Base-by-base conservation (phyloP, 2,113 vertebrate genomes). In the Gadus chalcogrammus region DNA sequence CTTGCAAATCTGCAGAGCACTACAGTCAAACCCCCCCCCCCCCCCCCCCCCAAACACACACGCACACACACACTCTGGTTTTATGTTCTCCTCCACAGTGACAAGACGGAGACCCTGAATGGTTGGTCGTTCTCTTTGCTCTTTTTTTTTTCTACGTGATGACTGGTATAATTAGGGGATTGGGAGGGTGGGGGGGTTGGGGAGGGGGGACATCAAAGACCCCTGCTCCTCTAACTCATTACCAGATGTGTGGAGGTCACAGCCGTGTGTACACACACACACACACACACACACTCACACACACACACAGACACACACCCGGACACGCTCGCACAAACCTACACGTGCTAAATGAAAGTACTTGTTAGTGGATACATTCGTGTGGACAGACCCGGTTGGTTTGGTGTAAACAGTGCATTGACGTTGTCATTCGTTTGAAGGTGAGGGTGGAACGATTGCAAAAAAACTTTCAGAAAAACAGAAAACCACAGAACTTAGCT, bases 161-260 rank as follows among this genome's bases (percentile, higher is more conserved):
- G 68, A 67, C 78, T 72, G 72, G 65, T 81, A 67, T 78, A 79
- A 84, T 82, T 81, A 84, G 81, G 79, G 81, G 79, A 77, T 60
- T 64, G 63, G 73, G 80, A 38, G 9, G 67, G 8, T 65, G 61
- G 55, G 55, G 17, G 62, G 27, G 42, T n/a, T 18, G 65, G 13
- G 53, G 65, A 5, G 55, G 31, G 15, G 17, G 62, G 27, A 52
- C 71, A 66, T 76, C 61, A 67, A 48, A 48, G 42, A 73, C 4
- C 64, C 58, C 76, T 81, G 78, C 68, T 71, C 79, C 42, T 74
- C 68, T 69, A 64, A 78, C 86, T 86, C 78, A 79, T 80, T 76
- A 82, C 87, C 84, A 88, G 84, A 88, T 87, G 87, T 85, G 82
- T 66, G 70, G 71, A 66, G 72, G 79, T 85, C 73, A 79, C 72